Percentiles rank a stretch among this genome's conserved stretches.
Conservation (phyloP, 2,113 vertebrate genomes). For the Notarius lentiginosus region DNA sequence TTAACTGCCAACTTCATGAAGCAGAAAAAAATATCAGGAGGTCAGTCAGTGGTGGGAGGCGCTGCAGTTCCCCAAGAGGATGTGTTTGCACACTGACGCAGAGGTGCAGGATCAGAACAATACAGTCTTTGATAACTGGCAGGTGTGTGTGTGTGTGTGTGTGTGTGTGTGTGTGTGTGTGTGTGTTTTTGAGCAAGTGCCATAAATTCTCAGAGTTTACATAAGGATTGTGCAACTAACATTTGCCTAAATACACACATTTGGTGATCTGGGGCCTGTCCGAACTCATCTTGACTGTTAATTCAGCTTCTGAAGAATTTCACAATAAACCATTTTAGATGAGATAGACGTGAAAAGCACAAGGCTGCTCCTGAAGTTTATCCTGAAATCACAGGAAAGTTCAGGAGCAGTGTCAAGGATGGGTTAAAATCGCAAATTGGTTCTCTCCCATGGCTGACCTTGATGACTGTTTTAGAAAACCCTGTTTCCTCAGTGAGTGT, state of each 20-base stretch:
- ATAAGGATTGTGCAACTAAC: constrained; percentile 38
- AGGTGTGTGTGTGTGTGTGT: constrained; percentile 30
- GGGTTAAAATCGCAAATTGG: background rate
- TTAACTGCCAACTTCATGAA: constrained; percentile 7
- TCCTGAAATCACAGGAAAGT: background rate
- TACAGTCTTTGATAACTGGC: constrained; percentile 36
- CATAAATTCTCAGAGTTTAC: constrained; percentile 36
- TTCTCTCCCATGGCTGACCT: background rate
- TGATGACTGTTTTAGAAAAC: background rate
- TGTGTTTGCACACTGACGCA: constrained; percentile 38
- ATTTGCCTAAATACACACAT: constrained; percentile 41
- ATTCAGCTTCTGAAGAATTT: constrained; percentile 22
- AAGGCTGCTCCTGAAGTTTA: background rate
- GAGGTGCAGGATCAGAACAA: constrained; percentile 43
- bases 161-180: constrained; percentile 18
- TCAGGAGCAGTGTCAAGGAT: background rate
- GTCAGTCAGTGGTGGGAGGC: constrained; percentile 29
- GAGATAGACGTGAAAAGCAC: background rate
- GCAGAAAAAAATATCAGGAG: background rate
- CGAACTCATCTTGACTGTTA: background rate
- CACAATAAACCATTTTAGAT: background rate
- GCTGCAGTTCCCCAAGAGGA: constrained; percentile 16
- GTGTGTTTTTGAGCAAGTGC: constrained; percentile 13
- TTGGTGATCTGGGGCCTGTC: constrained; percentile 30
- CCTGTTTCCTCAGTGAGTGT: background rate